Percentiles rank a stretch among this genome's conserved stretches.
Conservation (phyloP, 2,113 vertebrate genomes). For the Danionella cerebrum region DNA sequence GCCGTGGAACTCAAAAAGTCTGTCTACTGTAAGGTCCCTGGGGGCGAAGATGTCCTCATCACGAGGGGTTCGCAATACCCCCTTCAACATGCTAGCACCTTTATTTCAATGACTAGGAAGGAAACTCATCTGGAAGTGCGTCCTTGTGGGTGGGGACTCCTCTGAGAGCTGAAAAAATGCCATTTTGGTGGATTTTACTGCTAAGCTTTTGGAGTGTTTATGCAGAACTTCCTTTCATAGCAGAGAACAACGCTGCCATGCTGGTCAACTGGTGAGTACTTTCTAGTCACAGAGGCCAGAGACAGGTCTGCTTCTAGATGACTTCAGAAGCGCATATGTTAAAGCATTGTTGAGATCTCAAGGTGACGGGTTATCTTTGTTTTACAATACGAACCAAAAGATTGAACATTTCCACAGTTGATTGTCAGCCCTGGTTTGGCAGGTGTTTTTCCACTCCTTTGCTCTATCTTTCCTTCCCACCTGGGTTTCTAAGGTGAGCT, state of each 20-base stretch:
- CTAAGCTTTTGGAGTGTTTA: constrained; percentile 67
- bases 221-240: constrained; percentile 83
- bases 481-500: constrained; percentile 46
- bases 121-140: constrained; percentile 18
- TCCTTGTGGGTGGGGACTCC: constrained; percentile 44
- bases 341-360: neutral
- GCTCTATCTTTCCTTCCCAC: constrained; percentile 23
- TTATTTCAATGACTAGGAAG: constrained; percentile 45
- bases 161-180: constrained; percentile 54
- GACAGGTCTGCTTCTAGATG: neutral
- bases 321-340: neutral
- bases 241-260: constrained; percentile 86
- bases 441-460: neutral
- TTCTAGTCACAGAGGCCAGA: neutral
- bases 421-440: constrained; percentile 20
- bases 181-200: constrained; percentile 76
- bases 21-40: constrained; percentile 23
- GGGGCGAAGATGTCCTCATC: constrained; percentile 47
- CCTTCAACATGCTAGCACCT: constrained; percentile 20
- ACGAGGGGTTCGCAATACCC: constrained; percentile 33
- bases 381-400: neutral
- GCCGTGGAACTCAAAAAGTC: constrained; percentile 42
- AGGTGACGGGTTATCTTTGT: constrained; percentile 11
- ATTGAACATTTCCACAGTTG: constrained; percentile 24
- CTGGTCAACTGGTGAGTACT: constrained; percentile 87